phyloP scores from a whole-genome alignment of 53 echinoderm and acorn worm species.

The Paracentrotus lividus region DNA sequence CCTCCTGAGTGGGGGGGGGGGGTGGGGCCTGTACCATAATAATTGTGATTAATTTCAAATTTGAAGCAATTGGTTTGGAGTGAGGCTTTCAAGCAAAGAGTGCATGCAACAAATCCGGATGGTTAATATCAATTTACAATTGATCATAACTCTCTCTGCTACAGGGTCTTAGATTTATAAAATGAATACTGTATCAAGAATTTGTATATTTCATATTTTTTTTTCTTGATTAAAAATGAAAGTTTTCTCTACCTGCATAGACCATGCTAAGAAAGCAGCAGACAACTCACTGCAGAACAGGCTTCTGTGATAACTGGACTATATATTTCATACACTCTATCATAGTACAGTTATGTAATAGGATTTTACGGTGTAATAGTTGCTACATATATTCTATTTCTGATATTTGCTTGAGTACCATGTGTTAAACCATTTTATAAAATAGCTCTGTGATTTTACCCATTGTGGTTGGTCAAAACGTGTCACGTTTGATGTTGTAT shows the following conservation, averaged over 20 bases:
- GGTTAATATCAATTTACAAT: no score
- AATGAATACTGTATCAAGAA: conserved; percentile 40
- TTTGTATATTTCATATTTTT: background rate
- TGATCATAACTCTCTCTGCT: no score
- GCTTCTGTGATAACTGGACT: background rate
- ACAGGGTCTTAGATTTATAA: conserved; percentile 12
- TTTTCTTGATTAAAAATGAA: background rate
- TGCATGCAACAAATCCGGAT: no score
- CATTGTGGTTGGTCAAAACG: no score
- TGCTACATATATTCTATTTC: background rate
- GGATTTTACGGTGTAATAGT: background rate
- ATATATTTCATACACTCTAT: background rate
- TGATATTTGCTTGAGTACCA: background rate
- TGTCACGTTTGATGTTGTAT: no score
- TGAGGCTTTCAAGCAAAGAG: no score
- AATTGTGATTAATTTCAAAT: no score
- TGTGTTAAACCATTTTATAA: background rate
- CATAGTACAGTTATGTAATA: background rate
- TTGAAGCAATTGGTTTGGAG: no score
- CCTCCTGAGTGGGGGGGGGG: no score
- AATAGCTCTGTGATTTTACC: no score
- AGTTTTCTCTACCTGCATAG: background rate
- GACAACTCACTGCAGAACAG: background rate
- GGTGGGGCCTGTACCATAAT: no score
- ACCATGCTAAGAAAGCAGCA: background rate